Evolutionary conservation across 2,797 vertebrate species (phyloP), one percentile per base, ranked within the genome.

Genomic region (Parotocinclus haroldoi): DNA sequence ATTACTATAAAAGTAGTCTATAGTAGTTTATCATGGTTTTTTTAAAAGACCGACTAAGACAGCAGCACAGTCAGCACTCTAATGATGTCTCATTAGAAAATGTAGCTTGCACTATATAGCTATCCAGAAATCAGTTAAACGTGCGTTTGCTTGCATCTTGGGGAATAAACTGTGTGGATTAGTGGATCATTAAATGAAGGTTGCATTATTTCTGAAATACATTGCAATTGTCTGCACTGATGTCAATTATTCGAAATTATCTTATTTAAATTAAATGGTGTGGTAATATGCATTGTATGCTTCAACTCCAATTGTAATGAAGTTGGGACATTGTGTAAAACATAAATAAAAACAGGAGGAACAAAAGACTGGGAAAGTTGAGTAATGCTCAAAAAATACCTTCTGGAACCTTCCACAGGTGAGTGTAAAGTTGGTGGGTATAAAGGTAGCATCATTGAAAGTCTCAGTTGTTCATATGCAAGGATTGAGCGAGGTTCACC

Each of bases 51-150:
- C 84, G 81, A 72, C 84, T 82, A 79, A 76, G 74, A 79, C 74
- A 75, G 74, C 79, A 85, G 85, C 87, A 80, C 83, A 87, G 85
- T 91, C 91, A 91, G 90, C 90, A 81, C 76, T 85, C 84, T n/a
- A n/a, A 75, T 89, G 88, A 91, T 88, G 90, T 90, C 87, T 89
- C 79, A 63, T 74, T 75, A 71, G 76, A 72, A 69, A 80, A 62
- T 71, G 69, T 67, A 72, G 39, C 58, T 66, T 78, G 80, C 78
- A 79, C 69, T 68, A 78, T 78, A 48, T 76, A 78, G 58, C 59
- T 54, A 58, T 38, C 66, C 58, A 55, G 54, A 63, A 52, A 55
- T 10, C 9, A 48, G 11, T 46, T 36, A 3, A 52, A 42, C 64
- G 19, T 59, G 61, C 54, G 7, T 44, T 53, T 59, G 57, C 50